Percentiles rank a stretch among this genome's conserved stretches.
These are phyloP conservation scores for Augochlorella aurata DNA, from an alignment of 2,888 invertebrate species.

Conservation along the genomic window DNA sequence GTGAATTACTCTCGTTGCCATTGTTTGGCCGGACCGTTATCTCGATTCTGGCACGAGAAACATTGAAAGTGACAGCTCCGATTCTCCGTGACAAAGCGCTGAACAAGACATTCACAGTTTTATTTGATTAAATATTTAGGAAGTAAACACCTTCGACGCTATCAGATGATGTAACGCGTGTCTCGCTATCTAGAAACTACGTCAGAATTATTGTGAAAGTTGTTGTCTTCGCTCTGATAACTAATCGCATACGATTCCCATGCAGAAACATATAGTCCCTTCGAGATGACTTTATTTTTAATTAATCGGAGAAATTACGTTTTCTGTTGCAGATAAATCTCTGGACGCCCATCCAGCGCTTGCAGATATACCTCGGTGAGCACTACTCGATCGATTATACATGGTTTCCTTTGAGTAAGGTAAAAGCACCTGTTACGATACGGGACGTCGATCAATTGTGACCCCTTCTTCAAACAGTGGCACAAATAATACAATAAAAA, in stretches of 20 bases:
- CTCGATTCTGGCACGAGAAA: not conserved
- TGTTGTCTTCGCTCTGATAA: not conserved
- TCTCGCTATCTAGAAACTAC: not conserved
- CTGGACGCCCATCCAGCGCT: not conserved
- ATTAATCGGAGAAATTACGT: not conserved
- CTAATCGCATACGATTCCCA: not conserved
- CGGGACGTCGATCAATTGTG: too few species aligned
- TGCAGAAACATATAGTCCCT: not conserved
- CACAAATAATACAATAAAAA: too few species aligned
- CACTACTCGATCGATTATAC: not conserved
- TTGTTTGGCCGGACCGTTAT: not conserved
- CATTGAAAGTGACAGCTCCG: not conserved
- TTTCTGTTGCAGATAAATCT: constrained; percentile 36
- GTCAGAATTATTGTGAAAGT: not conserved
- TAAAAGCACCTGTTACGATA: too few species aligned
- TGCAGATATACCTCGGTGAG: constrained; percentile 29
- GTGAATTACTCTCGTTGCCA: not conserved
- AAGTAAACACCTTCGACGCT: not conserved
- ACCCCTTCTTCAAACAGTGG: too few species aligned
- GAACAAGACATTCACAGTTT: not conserved
- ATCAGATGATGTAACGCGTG: constrained; percentile 22
- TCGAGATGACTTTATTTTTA: not conserved
- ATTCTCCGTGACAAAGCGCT: not conserved
- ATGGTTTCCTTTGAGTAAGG: too few species aligned
- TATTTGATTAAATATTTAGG: not conserved